These are phyloP conservation scores for Ophonus ardosiacus DNA, from an alignment of 2,888 invertebrate species.

Conservation along the genomic window DNA sequence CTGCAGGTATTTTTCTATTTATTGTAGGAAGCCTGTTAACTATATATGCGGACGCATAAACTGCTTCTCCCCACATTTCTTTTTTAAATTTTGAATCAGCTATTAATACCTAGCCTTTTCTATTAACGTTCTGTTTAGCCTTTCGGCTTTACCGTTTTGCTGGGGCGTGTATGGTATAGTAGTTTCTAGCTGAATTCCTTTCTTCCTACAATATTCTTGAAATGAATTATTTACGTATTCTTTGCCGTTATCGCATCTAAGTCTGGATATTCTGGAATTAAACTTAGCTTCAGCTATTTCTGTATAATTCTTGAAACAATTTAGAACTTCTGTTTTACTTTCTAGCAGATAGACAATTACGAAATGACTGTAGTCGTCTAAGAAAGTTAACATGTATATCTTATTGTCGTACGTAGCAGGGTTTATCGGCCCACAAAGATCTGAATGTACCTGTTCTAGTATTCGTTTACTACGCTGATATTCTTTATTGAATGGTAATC, in stretches of 20 bases:
- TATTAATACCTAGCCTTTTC: conserved; percentile 67
- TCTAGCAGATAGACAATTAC: conserved; percentile 65
- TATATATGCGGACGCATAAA: conserved; percentile 70
- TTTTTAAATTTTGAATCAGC: conserved; percentile 65
- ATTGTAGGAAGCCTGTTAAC: conserved; percentile 71
- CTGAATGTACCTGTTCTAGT: conserved; percentile 68
- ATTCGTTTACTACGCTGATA: conserved; percentile 65
- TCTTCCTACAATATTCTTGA: conserved; percentile 66
- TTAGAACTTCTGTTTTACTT: conserved; percentile 68
- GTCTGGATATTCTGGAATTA: conserved; percentile 67
- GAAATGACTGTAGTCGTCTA: conserved; percentile 70
- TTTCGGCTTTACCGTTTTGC: no score
- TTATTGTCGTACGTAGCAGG: conserved; percentile 66
- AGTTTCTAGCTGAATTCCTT: conserved; percentile 67
- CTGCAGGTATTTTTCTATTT: conserved; percentile 70
- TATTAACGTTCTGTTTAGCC: conserved; percentile 67
- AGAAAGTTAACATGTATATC: conserved; percentile 64
- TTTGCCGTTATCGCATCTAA: not conserved
- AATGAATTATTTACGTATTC: not conserved
- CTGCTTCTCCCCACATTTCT: conserved; percentile 69
- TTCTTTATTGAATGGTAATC: conserved; percentile 61
- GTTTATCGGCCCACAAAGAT: conserved; percentile 67
- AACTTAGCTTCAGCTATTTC: conserved; percentile 67
- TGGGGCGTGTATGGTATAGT: no score
- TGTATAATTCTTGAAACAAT: conserved; percentile 66